phyloP scores from a whole-genome alignment of 2,113 vertebrate species.

The Centropus unirufus region DNA sequence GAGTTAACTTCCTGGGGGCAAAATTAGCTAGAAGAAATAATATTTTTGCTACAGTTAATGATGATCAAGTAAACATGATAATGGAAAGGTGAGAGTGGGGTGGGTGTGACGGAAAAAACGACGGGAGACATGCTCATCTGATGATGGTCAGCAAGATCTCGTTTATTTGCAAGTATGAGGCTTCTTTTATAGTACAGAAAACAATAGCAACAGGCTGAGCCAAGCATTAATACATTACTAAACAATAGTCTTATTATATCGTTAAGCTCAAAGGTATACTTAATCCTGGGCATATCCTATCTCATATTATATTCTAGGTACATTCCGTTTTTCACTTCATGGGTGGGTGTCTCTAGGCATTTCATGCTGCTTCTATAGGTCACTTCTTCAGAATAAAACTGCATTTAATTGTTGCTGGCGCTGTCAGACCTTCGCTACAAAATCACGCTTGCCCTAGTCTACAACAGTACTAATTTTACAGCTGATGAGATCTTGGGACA shows the following conservation, averaged over 20 bases:
- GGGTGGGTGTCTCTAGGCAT: background rate
- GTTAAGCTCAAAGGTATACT: no score
- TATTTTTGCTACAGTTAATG: background rate
- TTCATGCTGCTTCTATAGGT: background rate
- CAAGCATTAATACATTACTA: no score
- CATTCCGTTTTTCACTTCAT: no score
- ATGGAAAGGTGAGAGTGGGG: background rate
- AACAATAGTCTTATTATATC: no score
- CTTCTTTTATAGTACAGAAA: no score
- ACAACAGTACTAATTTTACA: background rate
- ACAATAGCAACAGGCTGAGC: no score
- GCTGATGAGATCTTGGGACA: constrained; percentile 16
- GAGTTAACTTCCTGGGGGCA: background rate
- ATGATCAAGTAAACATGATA: background rate
- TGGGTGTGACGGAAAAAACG: no score
- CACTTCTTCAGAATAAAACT: background rate
- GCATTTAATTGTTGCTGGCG: background rate
- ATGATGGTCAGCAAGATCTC: no score
- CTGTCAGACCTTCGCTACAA: background rate
- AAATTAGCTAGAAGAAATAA: background rate
- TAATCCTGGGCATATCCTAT: no score
- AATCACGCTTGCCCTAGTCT: constrained; percentile 20
- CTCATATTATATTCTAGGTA: no score
- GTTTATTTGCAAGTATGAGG: no score
- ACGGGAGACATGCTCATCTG: no score